Evolutionary conservation across 92 coral and sea anemone genomes (phyloP), one percentile per base, ranked within the genome.

Genomic region (Muricea muricata): DNA sequence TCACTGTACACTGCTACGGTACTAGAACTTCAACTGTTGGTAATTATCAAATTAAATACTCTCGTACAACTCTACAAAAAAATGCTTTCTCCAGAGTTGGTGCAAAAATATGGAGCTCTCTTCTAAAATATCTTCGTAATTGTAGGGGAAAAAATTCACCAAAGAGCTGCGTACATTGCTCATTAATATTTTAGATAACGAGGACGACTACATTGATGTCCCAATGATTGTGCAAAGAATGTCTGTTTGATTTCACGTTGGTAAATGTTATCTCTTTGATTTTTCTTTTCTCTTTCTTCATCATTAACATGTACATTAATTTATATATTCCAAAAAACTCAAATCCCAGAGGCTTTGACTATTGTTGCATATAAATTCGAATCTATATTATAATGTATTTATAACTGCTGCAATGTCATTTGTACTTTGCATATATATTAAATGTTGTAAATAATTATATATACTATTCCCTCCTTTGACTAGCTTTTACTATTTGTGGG

Each of bases 11-110:
- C 47, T 84, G 74, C 65, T 80, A 86, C 70, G 57, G 70, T 41
- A 89, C 90, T 20, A 72, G 83, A 85, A 76, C 89, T 31, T 86
- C 92, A 31, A 35, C 90, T 14, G 47, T 89, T 65, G 70, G 57
- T 72, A 79, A 58, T 24, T 76, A 78, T 42, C 71, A 61, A 35
- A 42, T 74, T 31, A 76, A 89, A 67, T 30, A 40, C 12, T 85
- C 84, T 17, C 63, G 78, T 54, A 48, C 46, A 30, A 56, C 67
- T 55, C 21, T 66, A 25, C 89, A 78, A 78, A 15, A 85, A 40
- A 9, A 82, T 73, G 68, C 71, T 34, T 20, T 86, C 55, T 79
- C 85, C 50, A 63, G 56, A 45, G 68, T 39, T 61, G 89, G 89
- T 56, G 83, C 80, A 72, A 84, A 85, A 56, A n/a, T 85, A 73